Evolutionary conservation across 1,140 invertebrate species (phyloP), one percentile per base, ranked within the genome.

Genomic region (Pachypsylla venusta): DNA sequence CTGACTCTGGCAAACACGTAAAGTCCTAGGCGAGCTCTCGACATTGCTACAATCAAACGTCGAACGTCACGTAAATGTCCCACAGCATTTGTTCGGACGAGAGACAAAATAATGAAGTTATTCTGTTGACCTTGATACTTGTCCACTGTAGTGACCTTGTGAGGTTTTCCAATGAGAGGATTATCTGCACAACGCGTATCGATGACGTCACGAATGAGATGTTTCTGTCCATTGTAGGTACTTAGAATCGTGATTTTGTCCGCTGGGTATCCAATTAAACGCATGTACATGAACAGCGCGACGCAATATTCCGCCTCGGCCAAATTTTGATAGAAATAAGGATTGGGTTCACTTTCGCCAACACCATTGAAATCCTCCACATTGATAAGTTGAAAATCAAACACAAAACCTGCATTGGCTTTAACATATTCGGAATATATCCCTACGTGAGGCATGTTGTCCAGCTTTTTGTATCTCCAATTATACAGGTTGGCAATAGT

Each of bases 121-220:
- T 99, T 99, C 72, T 99, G 97, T 69, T 99, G 96, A 60, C 97
- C 97, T 71, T 99, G 97, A 71, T 96, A 99, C 67, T 98, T 98
- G 71, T 99, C 97, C 12, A 99, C 97, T 5, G 97, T 99, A 1
- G 87, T 87, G 25, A 85, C 89, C 77, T 98, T 98, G 65, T 90
- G 83, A 0, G 97, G 96, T 64, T 82, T 75, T 7, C 96, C 96
- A 67, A 99, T 94, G n/a, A 99, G 76, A 0, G 94, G 91, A 77
- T 99, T 99, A 53, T 85, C 84, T 0, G 87, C 90, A 75, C 96
- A 99, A 61, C 94, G 77, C 53, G 89, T 87, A 64, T 93, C 85
- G 53, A 99, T 87, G 7, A 99, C 93, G 74, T 99, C 97, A 25
- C 92, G 73, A 26, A 99, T 90, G 19, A 99, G 77, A 74, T 97